These are phyloP conservation scores for Piprites chloris DNA, from an alignment of 2,113 vertebrate genomes.

Conservation along the genomic window DNA sequence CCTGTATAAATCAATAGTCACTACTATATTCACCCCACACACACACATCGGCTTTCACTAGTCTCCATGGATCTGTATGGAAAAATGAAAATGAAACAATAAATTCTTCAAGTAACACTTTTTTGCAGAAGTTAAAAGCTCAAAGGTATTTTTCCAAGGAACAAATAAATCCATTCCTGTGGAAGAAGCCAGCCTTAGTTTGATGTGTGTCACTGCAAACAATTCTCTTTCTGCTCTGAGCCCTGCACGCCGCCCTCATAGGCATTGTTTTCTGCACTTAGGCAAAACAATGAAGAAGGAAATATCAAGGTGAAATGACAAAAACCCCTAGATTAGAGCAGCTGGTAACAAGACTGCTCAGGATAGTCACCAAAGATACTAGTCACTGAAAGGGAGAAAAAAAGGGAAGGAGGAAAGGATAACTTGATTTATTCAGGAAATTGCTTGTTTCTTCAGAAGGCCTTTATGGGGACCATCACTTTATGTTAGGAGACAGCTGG, in stretches of 20 bases:
- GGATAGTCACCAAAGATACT: slow-evolving; percentile 36
- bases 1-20: neutral
- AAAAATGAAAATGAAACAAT: slow-evolving; percentile 22
- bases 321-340: neutral
- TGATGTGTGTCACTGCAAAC: neutral
- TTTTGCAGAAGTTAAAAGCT: slow-evolving; percentile 3
- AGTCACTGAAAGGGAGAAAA: slow-evolving; percentile 33
- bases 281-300: slow-evolving; percentile 20
- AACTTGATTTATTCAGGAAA: slow-evolving; percentile 65
- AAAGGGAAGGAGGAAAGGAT: slow-evolving; percentile 41
- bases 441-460: slow-evolving; percentile 61
- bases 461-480: slow-evolving; percentile 53
- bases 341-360: slow-evolving; percentile 55
- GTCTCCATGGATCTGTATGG: neutral
- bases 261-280: neutral
- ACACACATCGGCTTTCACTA: neutral
- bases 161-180: neutral
- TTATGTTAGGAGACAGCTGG: slow-evolving; percentile 58
- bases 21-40: neutral
- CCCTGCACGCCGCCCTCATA: neutral
- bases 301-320: slow-evolving; percentile 54
- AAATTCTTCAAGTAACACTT: neutral
- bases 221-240: neutral
- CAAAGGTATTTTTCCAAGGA: neutral
- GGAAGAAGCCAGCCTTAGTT: neutral